Evolutionary conservation across 2,797 vertebrate genomes (phyloP), one percentile per base, ranked within the genome.

Genomic region (Rhinatrema bivittatum): DNA sequence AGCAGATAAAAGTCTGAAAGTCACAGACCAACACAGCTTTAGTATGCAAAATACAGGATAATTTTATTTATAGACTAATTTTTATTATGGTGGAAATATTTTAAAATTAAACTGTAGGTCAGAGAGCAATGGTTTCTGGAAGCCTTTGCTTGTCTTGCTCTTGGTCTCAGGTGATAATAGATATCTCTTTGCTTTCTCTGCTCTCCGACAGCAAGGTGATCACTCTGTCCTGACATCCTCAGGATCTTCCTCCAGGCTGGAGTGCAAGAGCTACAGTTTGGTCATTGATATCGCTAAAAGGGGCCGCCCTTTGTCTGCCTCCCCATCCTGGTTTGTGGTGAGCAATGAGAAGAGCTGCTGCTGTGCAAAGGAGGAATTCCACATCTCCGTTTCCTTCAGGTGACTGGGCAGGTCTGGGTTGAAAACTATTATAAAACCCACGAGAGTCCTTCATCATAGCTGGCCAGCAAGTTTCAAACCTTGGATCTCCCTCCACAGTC

Each of bases 381-480:
- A 98, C 24, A 72, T 89, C 58, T 96, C 91, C 0, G 90, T 76
- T 73, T 98, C 94, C 52, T 87, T 93, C 27, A 91, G 65, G 70
- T 98, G 91, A 73, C 86, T 91, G 10, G 91, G 90, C 49, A 89
- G 62, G 5, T 95, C 88, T 0, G 89, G 83, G 34, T 93, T 97
- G 77, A 99, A 97, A 49, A 96, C 32, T 1, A 98, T 88, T 36
- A 90, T 79, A 19, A n/a, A 96, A 89, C 0, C 96, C 94, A 0
- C 85, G 89, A 25, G 82, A 80, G 38, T 97, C 91, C 47, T 91
- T 94, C 81, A 90, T 84, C 51, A 99, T 57, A 22, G 90, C 88
- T n/a, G 94, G 94, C 96, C 96, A 99, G 73, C 94, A 99, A 2
- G 87, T 82, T 46, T 98, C 95, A 68, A 94, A 94, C 68, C 96